Conservation (phyloP, 2,797 vertebrate species). For the Zenarchopterus dispar region DNA sequence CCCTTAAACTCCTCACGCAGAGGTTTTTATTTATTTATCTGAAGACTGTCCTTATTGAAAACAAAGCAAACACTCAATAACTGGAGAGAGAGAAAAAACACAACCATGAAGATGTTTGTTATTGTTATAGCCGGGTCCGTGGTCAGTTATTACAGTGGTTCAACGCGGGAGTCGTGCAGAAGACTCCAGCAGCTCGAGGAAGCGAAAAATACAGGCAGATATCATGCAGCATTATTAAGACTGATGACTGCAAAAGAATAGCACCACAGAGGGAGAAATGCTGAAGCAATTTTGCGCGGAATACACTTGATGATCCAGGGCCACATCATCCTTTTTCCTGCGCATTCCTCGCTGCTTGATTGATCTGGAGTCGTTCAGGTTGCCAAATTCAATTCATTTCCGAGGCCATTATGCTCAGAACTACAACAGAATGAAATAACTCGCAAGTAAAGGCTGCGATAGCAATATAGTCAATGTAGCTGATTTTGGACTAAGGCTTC, state of each 20-base stretch:
- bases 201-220: too few species aligned
- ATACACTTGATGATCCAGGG: constrained; percentile 1
- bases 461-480: too few species aligned
- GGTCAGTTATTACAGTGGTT: too few species aligned
- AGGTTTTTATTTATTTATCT: too few species aligned
- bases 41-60: too few species aligned
- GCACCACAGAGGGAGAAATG: background rate
- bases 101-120: background rate
- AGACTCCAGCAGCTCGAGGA: too few species aligned
- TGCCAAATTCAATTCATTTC: background rate
- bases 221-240: too few species aligned
- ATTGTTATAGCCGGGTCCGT: too few species aligned
- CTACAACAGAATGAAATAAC: background rate
- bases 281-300: background rate
- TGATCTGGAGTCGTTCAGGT: constrained; percentile 7
- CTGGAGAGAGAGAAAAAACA: too few species aligned
- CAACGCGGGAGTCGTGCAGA: too few species aligned
- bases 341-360: constrained; percentile 3
- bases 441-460: background rate
- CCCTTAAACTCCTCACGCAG: background rate
- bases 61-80: too few species aligned
- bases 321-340: constrained; percentile 4
- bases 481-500: too few species aligned
- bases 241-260: background rate
- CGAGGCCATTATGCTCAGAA: background rate